A percentile compares a stretch with the other conserved stretches of the same genome.
Evolutionary conservation across 2,797 vertebrate genomes (phyloP).

Genomic region (Craterocephalus amniculus): DNA sequence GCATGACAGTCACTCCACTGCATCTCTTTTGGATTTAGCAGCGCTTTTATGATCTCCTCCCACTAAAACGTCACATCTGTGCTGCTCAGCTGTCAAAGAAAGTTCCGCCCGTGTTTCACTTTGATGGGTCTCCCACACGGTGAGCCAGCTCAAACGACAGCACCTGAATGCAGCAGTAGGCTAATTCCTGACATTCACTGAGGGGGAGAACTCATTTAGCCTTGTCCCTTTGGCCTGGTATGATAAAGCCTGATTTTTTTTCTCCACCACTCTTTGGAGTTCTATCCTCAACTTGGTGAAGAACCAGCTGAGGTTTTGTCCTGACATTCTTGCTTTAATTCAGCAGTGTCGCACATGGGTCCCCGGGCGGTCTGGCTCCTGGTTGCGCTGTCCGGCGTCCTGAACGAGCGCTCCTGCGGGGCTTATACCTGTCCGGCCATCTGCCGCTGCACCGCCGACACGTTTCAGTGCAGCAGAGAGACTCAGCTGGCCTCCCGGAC

Average conservation of each 20-base stretch:
- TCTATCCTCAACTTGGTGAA: constrained; percentile 21
- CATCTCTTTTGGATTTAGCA: constrained; percentile 12
- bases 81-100: constrained; percentile 51
- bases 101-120: constrained; percentile 23
- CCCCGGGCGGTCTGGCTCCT: constrained; percentile 57
- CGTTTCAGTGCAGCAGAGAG: constrained; percentile 74
- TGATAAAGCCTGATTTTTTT: not conserved
- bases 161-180: constrained; percentile 58
- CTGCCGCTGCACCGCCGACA: constrained; percentile 74
- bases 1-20: constrained; percentile 17
- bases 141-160: constrained; percentile 23
- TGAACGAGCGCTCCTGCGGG: constrained; percentile 53
- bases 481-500: constrained; percentile 70
- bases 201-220: constrained; percentile 4
- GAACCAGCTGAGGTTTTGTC: constrained; percentile 3
- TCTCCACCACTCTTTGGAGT: not conserved
- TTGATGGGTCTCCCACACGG: constrained; percentile 10
- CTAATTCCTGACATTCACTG: not conserved
- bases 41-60: constrained; percentile 55
- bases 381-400: constrained; percentile 55
- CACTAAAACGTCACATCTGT: constrained; percentile 65
- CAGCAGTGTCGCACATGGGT: constrained; percentile 55
- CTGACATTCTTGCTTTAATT: not conserved
- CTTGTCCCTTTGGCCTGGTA: constrained; percentile 22
- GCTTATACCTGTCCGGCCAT: constrained; percentile 75